A percentile compares a stretch with the other conserved stretches of the same genome.
Conservation (phyloP, 2,888 invertebrate genomes). For the Andrena dorsata region DNA sequence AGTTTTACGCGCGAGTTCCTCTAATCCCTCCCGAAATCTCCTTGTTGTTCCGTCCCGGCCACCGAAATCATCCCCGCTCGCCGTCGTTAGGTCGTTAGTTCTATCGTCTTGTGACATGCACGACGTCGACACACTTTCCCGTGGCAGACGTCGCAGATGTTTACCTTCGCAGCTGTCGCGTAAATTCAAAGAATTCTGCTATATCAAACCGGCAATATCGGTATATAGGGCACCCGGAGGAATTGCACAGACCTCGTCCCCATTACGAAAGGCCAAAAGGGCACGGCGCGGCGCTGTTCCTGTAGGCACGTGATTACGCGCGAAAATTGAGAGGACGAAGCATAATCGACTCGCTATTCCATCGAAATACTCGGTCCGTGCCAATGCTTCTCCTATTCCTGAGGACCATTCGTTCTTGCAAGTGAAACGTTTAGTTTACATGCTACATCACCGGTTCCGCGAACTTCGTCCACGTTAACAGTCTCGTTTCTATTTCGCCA, state of each 20-base stretch:
- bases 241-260: constrained; percentile 62
- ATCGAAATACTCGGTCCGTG: neutral
- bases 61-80: neutral
- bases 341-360: constrained; percentile 14
- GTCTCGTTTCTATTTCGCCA: neutral
- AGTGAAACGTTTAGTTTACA: too few relatives aligned
- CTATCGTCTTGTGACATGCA: neutral
- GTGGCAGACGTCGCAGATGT: constrained; percentile 28
- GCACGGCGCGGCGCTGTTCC: constrained; percentile 7
- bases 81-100: neutral
- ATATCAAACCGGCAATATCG: constrained; percentile 46
- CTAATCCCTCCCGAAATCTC: constrained; percentile 12
- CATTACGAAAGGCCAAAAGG: constrained; percentile 62
- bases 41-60: neutral
- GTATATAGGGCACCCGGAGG: constrained; percentile 53
- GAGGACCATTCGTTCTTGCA: too few relatives aligned
- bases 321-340: constrained; percentile 3
- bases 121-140: constrained; percentile 46
- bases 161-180: constrained; percentile 62
- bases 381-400: neutral
- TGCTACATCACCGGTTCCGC: neutral
- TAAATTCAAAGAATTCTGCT: constrained; percentile 46
- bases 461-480: neutral
- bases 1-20: constrained; percentile 30
- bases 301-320: neutral